Evolutionary conservation across 2,113 vertebrate species (phyloP).

Genomic region (Sitta europaea): DNA sequence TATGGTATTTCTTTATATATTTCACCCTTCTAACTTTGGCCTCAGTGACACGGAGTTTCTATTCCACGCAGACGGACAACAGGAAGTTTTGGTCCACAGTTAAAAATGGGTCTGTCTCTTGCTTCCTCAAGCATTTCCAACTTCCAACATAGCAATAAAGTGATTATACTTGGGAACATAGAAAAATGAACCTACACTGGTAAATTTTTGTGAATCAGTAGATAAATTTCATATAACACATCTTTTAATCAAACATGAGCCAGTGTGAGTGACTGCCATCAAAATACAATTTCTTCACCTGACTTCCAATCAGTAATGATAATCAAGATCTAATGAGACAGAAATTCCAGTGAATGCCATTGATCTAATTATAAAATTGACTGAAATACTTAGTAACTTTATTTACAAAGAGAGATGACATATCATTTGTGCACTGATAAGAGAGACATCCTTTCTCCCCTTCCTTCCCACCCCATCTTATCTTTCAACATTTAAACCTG

Average conservation of each 20-base stretch:
- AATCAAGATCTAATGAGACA: not conserved
- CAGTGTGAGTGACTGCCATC: not conserved
- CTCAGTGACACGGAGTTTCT: not conserved
- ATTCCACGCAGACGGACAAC: not conserved
- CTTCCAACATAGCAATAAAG: not conserved
- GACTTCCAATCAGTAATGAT: not conserved
- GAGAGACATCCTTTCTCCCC: not conserved
- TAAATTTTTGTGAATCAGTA: not conserved
- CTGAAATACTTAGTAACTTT: not conserved
- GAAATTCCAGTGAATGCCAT: not conserved
- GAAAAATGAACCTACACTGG: not conserved
- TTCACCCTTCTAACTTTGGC: not conserved
- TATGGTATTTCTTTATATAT: not conserved
- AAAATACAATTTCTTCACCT: not conserved
- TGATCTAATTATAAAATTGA: not conserved
- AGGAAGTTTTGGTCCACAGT: not conserved
- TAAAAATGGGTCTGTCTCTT: not conserved
- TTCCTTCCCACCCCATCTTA: not conserved
- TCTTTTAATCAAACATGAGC: not conserved
- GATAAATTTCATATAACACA: not conserved
- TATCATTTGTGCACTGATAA: not conserved
- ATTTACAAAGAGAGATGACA: not conserved
- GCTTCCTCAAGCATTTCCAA: not conserved
- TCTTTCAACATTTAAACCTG: not conserved
- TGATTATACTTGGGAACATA: not conserved